Percentiles rank a stretch among this genome's conserved stretches.
Conservation (phyloP, 2,888 invertebrate species). For the Crioceris asparagi region DNA sequence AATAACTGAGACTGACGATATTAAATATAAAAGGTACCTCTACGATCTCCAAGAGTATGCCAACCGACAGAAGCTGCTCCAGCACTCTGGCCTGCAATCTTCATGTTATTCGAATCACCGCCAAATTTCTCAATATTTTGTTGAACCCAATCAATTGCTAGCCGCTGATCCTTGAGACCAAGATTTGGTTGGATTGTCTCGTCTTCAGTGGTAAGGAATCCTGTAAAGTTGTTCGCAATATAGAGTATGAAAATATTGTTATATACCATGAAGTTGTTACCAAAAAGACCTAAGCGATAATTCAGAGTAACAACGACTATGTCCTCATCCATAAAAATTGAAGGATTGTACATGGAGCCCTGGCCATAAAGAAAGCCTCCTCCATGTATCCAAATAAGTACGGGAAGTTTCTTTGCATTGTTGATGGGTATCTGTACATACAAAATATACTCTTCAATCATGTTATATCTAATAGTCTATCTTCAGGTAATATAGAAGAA, state of each 20-base stretch:
- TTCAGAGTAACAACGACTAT: conserved; percentile 1
- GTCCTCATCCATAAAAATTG: conserved; percentile 2
- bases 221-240: too few species aligned
- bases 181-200: background rate
- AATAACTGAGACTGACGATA: too few species aligned
- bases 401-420: background rate
- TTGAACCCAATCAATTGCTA: background rate
- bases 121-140: background rate
- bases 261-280: too few species aligned
- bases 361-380: background rate
- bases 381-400: conserved; percentile 2
- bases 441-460: background rate
- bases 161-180: background rate
- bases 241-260: too few species aligned
- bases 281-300: background rate
- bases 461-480: background rate
- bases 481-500: too few species aligned
- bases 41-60: too few species aligned
- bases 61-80: background rate
- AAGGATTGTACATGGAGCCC: background rate
- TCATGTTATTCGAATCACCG: background rate
- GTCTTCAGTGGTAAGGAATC: background rate
- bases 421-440: conserved; percentile 12
- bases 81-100: background rate
- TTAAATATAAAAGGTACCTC: too few species aligned